These are phyloP conservation scores for Dipodomys spectabilis DNA, from an alignment of 2,113 vertebrate genomes.

Conservation along the genomic window DNA sequence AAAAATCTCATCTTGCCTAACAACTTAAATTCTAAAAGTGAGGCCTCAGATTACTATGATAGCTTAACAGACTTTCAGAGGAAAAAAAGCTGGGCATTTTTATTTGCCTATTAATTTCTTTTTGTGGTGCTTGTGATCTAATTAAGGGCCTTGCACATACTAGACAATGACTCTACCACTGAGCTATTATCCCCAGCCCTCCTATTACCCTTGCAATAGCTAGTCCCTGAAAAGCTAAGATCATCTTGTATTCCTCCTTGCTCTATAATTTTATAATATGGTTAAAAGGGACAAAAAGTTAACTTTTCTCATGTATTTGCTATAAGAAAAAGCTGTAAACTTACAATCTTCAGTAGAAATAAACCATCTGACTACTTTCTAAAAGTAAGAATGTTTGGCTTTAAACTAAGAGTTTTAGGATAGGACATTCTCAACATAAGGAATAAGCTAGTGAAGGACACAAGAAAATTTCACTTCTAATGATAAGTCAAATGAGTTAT, in stretches of 20 bases:
- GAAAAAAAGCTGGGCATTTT: conserved; percentile 22
- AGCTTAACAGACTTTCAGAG: conserved; percentile 24
- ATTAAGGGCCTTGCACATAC: neutral
- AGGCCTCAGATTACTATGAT: neutral
- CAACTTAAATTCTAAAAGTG: conserved; percentile 36
- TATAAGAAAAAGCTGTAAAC: neutral
- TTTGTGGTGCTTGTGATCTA: neutral
- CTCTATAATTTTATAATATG: conserved; percentile 41
- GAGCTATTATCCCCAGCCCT: neutral
- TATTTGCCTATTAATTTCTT: neutral
- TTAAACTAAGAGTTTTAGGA: conserved; percentile 30
- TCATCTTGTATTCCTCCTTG: neutral
- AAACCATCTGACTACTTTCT: neutral
- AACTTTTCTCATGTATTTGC: neutral
- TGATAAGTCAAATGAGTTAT: neutral
- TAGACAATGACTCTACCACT: neutral
- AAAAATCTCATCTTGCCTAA: conserved; percentile 23
- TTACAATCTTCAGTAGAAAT: conserved; percentile 50
- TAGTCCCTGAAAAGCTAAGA: neutral
- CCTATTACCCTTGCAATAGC: conserved; percentile 46
- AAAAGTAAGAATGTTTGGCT: conserved; percentile 18
- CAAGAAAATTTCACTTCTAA: conserved; percentile 45
- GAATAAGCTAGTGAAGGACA: conserved; percentile 25
- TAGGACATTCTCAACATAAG: conserved; percentile 31
- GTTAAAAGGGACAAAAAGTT: conserved; percentile 31